A percentile compares a stretch with the other conserved stretches of the same genome.
Conservation (phyloP, 2,113 vertebrate genomes). For the Castor canadensis region DNA sequence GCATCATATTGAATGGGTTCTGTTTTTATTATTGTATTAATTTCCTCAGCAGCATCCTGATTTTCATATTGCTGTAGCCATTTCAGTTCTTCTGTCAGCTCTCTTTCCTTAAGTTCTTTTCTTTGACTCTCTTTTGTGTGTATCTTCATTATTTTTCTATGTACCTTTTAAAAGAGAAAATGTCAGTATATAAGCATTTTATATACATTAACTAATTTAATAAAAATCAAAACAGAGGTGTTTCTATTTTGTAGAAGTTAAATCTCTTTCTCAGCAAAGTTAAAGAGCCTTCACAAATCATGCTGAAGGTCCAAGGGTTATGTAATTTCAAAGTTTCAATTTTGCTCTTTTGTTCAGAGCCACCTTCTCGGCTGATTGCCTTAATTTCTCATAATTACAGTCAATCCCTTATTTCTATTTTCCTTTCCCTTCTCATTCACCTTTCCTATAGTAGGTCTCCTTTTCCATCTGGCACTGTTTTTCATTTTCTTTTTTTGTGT, state of each 20-base stretch:
- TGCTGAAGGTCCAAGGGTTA: background rate
- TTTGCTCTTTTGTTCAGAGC: background rate
- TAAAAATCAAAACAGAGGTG: background rate
- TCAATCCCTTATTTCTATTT: background rate
- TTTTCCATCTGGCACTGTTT: rapidly evolving
- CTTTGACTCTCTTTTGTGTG: background rate
- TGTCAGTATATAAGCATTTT: background rate
- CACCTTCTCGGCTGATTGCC: background rate
- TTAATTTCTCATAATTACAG: background rate
- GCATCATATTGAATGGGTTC: no score
- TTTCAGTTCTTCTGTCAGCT: background rate
- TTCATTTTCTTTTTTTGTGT: background rate
- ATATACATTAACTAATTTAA: background rate
- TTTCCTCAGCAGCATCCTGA: background rate
- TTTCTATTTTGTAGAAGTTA: background rate
- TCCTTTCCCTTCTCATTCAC: background rate
- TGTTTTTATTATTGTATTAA: background rate
- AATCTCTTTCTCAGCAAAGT: background rate
- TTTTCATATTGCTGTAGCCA: background rate
- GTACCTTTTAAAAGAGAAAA: background rate
- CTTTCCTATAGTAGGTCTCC: background rate
- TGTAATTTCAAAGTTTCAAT: background rate
- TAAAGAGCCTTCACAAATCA: background rate
- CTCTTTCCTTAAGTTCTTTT: background rate
- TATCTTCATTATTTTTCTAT: background rate